A percentile compares a stretch with the other conserved stretches of the same genome.
phyloP scores from a whole-genome alignment of 2,797 vertebrate genomes.

The Falco columbarius region DNA sequence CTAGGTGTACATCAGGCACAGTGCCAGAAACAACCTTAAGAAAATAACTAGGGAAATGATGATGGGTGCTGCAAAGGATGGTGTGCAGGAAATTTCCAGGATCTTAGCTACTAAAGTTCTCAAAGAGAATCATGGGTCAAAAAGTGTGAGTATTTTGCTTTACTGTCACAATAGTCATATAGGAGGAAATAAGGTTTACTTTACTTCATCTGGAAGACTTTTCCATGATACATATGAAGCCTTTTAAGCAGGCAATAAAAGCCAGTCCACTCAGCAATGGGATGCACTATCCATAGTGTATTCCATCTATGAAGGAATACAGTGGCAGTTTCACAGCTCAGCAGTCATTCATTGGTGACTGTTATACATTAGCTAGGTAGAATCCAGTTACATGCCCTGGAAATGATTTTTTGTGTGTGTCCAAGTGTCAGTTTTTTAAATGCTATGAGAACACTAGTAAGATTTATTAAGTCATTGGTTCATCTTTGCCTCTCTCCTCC shows the following conservation, averaged over 20 bases:
- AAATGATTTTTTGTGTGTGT: not conserved
- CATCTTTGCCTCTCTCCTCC: not conserved
- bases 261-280: not conserved
- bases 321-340: not conserved
- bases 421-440: not conserved
- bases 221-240: not conserved
- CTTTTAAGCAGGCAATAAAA: not conserved
- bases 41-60: not conserved
- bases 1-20: not conserved
- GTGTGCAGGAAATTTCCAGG: not conserved
- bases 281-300: not conserved
- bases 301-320: not conserved
- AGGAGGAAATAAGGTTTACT: not conserved
- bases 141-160: not conserved
- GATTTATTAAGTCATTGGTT: not conserved
- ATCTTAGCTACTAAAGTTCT: not conserved
- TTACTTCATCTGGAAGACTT: not conserved
- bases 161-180: not conserved
- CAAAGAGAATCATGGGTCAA: not conserved
- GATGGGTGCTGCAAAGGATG: not conserved
- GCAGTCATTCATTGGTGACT: not conserved
- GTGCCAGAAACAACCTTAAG: not conserved
- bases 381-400: not conserved
- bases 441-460: not conserved
- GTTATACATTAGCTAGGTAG: not conserved